Conservation (phyloP, 2,113 vertebrate species). For the Calyptommatus sinebrachiatus region DNA sequence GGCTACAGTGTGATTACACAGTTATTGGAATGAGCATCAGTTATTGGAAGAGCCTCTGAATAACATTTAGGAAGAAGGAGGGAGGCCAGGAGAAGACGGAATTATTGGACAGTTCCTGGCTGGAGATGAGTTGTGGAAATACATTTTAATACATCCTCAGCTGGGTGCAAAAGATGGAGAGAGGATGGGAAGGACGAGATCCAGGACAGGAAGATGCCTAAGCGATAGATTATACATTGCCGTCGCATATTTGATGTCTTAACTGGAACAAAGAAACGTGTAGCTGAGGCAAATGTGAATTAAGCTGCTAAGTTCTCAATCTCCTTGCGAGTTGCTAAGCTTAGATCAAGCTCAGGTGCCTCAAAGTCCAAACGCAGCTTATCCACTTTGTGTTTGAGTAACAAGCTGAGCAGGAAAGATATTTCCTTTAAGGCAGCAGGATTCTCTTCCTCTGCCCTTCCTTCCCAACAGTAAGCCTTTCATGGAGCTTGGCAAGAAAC, state of each 20-base stretch:
- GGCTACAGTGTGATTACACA: slow-evolving; percentile 30
- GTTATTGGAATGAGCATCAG: slow-evolving; percentile 49
- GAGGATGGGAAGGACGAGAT: slow-evolving; percentile 37
- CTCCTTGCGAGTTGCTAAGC: slow-evolving; percentile 43
- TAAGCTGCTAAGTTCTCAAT: slow-evolving; percentile 43
- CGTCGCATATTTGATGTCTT: slow-evolving; percentile 54
- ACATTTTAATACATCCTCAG: slow-evolving; percentile 56
- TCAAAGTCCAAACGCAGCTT: slow-evolving; percentile 49
- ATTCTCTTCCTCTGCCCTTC: slow-evolving; percentile 16
- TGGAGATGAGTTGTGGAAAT: slow-evolving; percentile 55
- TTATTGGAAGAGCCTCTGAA: slow-evolving; percentile 31
- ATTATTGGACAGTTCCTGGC: slow-evolving; percentile 62
- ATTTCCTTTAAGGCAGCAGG: slow-evolving; percentile 26
- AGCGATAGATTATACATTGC: slow-evolving; percentile 61
- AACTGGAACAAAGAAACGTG: slow-evolving; percentile 50
- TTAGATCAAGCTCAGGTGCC: slow-evolving; percentile 47
- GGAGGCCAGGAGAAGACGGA: background rate
- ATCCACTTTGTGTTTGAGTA: slow-evolving; percentile 41
- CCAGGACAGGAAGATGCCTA: slow-evolving; percentile 44
- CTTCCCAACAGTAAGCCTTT: slow-evolving; percentile 36
- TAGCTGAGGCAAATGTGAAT: slow-evolving; percentile 51
- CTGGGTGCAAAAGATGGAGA: slow-evolving; percentile 48
- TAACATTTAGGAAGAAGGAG: slow-evolving; percentile 31
- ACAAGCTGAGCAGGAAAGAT: slow-evolving; percentile 37
- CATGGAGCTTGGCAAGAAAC: slow-evolving; percentile 18